Base-by-base conservation (phyloP, 1,140 invertebrate genomes). In the Atopsyche davidsoni region DNA sequence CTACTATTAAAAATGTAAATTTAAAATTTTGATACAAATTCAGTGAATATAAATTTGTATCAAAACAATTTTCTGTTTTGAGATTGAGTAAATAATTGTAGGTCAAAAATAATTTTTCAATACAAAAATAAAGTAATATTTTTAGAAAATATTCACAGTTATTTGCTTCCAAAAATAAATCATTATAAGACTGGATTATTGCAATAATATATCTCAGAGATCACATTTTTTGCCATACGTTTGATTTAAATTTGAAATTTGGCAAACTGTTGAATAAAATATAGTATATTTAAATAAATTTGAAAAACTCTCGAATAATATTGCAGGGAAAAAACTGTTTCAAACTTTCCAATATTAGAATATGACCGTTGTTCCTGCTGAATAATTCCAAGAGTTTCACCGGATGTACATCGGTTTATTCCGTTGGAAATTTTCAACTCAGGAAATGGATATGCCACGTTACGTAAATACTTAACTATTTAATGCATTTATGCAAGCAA, bases 311-410 rank as follows among this genome's bases (percentile, higher is more conserved):
- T 7, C 43, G 40, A 43, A 43, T 51, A 40, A 46, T 13, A 36
- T 14, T 23, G 31, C 25, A 47, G 11, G n/a, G 32, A 34, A 34
- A 47, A 47, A 18, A 17, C 39, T 24, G 23, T 38, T 47, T 47
- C 23, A 35, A 55, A 55, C 53, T 55, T 55, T 55, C 53, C 23
- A 55, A 32, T 47, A 55, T 55, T 55, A 50, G 40, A 55, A 55
- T 55, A 51, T 21, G 23, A 46, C 39, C 45, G 35, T 39, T 22
- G 4, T 32, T 14, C 17, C 11, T 9, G 18, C 24, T 54, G 51
- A 54, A 54, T 54, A 48, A 54, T 48, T 48, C 40, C 38, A 17
- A 21, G 7, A 48, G 46, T 48, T 54, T 54, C 46, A 48, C 51
- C 46, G 51, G 51, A 54, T 42, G 40, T 51, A n/a, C n/a, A n/a